Evolutionary conservation across 2,113 vertebrate species (phyloP), one percentile per base, ranked within the genome.

Genomic region (Sardina pilchardus): DNA sequence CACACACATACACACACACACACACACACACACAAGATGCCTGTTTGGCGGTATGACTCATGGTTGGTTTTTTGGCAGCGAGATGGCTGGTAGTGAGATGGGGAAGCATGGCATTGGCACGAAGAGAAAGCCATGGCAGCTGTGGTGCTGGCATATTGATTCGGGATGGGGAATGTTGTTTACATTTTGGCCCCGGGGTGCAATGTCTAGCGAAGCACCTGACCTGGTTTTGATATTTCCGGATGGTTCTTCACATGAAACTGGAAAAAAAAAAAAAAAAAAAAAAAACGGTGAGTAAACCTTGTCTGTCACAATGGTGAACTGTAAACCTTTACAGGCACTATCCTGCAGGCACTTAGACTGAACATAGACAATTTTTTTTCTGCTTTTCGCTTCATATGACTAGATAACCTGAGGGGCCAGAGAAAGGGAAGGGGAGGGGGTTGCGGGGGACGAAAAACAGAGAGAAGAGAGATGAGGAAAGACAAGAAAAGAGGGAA

Each of bases 241-340:
- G 86, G 24, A 59, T 87, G 53, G 82, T 89, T 84, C 59, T 85
- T 48, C 34, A 85, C 36, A 82, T 19, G 26, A 83, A 86, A 81
- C 47, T 86, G 36, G n/a, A n/a, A 85, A 81, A 48, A 48, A 48
- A 48, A 48, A 14, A 50, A 16, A 50, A 50, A 17, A 50, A 50
- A 17, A 50, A 50, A 50, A 59, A 59, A 88, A 47, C 39, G 39
- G 44, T 59, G 85, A 56, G 44, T 81, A 87, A 45, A 89, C 82
- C 71, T 16, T 45, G 81, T 47, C 82, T 80, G 78, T 85, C 59
- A 84, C 21, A 17, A 63, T 43, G 42, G 47, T 78, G 36, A 59
- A 78, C 8, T 8, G 26, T 14, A 84, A 84, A 44, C 39, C 81
- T 86, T 81, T 83, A 83, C 59, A 26, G 36, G 16, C 84, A 84